Evolutionary conservation across 2,113 vertebrate species (phyloP).

Genomic region (Scophthalmus maximus): DNA sequence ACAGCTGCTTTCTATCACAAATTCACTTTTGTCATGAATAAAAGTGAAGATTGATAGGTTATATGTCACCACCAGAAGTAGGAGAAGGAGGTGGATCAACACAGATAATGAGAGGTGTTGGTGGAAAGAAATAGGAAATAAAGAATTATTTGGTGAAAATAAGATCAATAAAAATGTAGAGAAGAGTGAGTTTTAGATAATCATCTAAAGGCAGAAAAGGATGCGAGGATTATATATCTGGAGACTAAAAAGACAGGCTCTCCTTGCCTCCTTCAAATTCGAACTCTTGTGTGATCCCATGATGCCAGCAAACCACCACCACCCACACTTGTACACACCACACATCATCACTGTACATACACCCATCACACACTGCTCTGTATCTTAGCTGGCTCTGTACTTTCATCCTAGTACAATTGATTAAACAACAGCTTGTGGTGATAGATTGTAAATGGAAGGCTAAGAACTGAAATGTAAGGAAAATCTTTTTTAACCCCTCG

Average conservation of each 20-base stretch:
- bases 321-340: conserved; percentile 61
- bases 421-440: conserved; percentile 8
- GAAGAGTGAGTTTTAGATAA: background rate
- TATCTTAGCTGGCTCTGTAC: conserved; percentile 48
- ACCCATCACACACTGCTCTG: conserved; percentile 27
- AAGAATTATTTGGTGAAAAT: background rate
- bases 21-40: background rate
- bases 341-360: conserved; percentile 59
- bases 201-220: conserved; percentile 11
- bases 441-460: conserved; percentile 22
- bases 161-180: background rate
- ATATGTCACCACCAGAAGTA: background rate
- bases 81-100: conserved; percentile 3
- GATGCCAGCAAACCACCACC: conserved; percentile 47
- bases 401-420: conserved; percentile 27
- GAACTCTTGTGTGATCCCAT: conserved; percentile 13
- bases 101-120: background rate
- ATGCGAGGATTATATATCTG: background rate
- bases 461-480: conserved; percentile 6
- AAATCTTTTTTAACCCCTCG: background rate
- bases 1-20: background rate
- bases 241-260: conserved; percentile 18
- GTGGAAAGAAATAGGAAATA: background rate
- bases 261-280: conserved; percentile 22
- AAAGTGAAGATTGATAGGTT: background rate